Evolutionary conservation across 2,888 invertebrate genomes (phyloP).

Genomic region (Argynnis bischoffii): DNA sequence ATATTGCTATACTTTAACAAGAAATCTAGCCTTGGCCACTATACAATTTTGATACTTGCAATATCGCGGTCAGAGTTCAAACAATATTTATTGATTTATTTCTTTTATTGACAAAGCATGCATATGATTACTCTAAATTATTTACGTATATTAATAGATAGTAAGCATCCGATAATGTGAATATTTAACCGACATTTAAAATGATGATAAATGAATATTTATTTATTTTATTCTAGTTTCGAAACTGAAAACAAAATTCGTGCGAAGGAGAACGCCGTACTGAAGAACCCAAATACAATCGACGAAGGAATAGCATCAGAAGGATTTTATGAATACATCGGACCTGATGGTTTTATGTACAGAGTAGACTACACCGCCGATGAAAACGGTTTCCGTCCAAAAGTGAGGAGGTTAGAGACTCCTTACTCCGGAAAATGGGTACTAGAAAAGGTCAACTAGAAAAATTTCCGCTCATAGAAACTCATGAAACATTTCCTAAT

Average conservation of each 20-base stretch:
- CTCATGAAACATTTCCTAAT: constrained; percentile 43
- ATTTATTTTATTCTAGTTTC: constrained; percentile 59
- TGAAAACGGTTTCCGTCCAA: constrained; percentile 77
- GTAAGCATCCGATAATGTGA: not conserved
- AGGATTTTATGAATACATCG: constrained; percentile 80
- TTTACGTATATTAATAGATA: too few relatives aligned
- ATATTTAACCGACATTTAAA: not conserved
- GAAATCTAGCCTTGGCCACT: constrained; percentile 58
- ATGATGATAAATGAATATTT: constrained; percentile 15
- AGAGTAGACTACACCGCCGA: constrained; percentile 79
- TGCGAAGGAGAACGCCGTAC: constrained; percentile 76
- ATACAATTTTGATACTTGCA: constrained; percentile 43
- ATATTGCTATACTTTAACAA: not conserved
- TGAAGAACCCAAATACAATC: constrained; percentile 74
- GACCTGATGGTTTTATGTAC: constrained; percentile 79
- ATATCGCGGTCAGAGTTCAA: constrained; percentile 62
- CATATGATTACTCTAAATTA: constrained; percentile 22
- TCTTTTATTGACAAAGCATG: constrained; percentile 49
- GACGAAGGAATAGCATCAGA: constrained; percentile 78
- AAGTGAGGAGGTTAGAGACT: constrained; percentile 72
- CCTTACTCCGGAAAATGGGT: constrained; percentile 78
- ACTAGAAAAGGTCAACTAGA: constrained; percentile 70
- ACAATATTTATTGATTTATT: constrained; percentile 62
- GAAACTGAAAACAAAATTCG: constrained; percentile 81
- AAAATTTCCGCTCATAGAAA: constrained; percentile 39